Evolutionary conservation across 2,888 invertebrate genomes (phyloP).

Genomic region (Poecilobothrus nobilitatus): DNA sequence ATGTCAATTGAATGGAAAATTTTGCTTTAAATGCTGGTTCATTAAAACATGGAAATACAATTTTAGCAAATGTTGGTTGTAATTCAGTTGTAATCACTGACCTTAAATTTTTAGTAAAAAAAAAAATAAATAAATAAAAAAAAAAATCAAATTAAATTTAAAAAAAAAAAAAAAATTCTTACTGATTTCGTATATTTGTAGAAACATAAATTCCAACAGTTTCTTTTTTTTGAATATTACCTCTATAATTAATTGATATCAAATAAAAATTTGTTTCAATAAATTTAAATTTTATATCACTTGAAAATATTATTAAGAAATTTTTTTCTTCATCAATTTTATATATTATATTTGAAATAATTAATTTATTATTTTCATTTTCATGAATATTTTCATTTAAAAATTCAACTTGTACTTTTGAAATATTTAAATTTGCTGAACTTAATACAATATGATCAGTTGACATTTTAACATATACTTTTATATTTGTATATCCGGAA

Average conservation of each 20-base stretch:
- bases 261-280: background rate
- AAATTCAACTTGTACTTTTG: conserved; percentile 22
- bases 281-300: background rate
- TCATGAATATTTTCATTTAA: background rate
- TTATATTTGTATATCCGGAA: conserved; percentile 36
- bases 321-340: background rate
- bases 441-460: conserved; percentile 38
- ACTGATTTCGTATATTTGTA: too few species aligned
- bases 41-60: conserved; percentile 62
- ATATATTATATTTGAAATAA: background rate
- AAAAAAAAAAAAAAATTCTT: too few species aligned
- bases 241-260: background rate
- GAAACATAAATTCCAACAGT: too few species aligned
- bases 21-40: conserved; percentile 56
- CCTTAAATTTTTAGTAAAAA: too few species aligned
- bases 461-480: conserved; percentile 29
- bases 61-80: conserved; percentile 51
- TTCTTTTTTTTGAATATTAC: conserved; percentile 34
- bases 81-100: conserved; percentile 49
- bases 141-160: too few species aligned
- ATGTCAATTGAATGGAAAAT: conserved; percentile 51
- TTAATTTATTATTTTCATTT: background rate
- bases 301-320: background rate
- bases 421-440: conserved; percentile 34
- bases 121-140: too few species aligned